Conservation (phyloP, 2,113 vertebrate genomes). For the Lanius collurio region DNA sequence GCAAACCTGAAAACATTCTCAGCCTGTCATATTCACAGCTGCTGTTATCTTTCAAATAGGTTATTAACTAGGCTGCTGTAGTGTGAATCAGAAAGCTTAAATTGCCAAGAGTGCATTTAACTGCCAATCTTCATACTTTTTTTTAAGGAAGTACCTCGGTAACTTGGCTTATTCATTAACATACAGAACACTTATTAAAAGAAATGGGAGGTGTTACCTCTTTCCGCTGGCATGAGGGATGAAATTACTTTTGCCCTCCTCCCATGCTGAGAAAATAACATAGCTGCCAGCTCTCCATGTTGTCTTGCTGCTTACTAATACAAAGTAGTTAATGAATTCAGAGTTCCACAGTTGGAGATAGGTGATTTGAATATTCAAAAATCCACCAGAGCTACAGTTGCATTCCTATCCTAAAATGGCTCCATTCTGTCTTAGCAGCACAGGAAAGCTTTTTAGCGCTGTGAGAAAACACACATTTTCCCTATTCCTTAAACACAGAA, state of each 20-base stretch:
- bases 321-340: slow-evolving; percentile 43
- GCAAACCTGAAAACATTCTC: neutral
- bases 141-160: neutral
- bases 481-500: neutral
- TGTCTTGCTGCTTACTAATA: slow-evolving; percentile 31
- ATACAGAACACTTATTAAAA: neutral
- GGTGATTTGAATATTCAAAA: slow-evolving; percentile 1
- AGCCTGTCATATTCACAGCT: neutral
- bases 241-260: neutral
- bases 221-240: neutral
- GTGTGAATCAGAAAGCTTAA: neutral
- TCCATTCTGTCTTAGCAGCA: neutral
- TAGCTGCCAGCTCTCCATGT: neutral
- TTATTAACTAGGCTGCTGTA: neutral
- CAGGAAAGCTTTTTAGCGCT: neutral
- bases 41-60: neutral
- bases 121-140: neutral
- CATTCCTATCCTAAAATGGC: neutral
- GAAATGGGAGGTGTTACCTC: neutral
- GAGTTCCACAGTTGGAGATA: slow-evolving; percentile 15
- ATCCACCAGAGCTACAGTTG: neutral
- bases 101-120: neutral
- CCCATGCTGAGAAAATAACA: slow-evolving; percentile 19
- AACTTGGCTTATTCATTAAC: neutral
- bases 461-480: neutral